phyloP scores from a whole-genome alignment of 2,113 vertebrate genomes.

The Gorilla gorilla region DNA sequence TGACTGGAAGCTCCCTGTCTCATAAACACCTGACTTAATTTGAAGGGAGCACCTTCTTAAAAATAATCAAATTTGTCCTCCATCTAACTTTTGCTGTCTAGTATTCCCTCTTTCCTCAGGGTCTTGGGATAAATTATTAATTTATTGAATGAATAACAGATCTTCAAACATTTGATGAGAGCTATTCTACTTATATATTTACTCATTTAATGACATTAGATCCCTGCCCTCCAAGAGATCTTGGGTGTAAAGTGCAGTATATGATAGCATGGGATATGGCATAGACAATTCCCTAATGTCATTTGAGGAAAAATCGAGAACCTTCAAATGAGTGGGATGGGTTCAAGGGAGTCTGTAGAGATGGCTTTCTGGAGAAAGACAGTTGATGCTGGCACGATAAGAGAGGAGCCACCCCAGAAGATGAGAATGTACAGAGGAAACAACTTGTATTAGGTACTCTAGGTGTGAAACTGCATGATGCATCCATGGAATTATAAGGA shows the following conservation, averaged over 20 bases:
- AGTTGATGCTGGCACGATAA: background rate
- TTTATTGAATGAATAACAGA: background rate
- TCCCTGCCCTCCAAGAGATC: background rate
- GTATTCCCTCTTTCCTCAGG: background rate
- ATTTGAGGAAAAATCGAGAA: background rate
- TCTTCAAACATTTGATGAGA: background rate
- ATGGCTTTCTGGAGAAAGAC: background rate
- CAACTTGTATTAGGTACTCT: background rate
- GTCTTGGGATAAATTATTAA: background rate
- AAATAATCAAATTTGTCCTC: background rate
- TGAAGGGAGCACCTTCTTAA: background rate
- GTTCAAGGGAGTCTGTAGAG: background rate
- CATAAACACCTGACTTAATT: background rate
- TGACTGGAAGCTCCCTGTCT: background rate
- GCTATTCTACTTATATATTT: background rate
- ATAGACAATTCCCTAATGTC: background rate
- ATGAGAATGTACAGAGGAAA: background rate
- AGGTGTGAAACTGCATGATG: background rate
- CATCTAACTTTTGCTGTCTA: background rate
- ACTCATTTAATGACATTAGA: background rate
- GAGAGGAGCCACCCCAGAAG: background rate
- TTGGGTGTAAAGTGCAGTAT: background rate
- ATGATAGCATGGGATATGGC: background rate
- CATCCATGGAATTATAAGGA: background rate
- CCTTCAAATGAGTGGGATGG: background rate